These are phyloP conservation scores for Chamaetylas fuelleborni DNA, from an alignment of 2,113 vertebrate genomes.

Conservation along the genomic window DNA sequence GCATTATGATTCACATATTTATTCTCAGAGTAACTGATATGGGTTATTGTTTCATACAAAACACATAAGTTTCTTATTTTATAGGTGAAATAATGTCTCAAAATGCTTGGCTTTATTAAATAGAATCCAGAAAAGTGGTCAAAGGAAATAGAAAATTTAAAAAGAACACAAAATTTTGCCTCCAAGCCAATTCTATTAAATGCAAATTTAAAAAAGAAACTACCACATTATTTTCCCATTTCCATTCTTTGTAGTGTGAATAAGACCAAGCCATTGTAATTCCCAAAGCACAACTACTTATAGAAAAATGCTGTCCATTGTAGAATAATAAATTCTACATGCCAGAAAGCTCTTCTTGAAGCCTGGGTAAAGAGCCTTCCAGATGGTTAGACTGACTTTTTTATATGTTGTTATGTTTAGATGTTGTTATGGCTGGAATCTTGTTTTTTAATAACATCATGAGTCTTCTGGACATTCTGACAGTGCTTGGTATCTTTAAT, in stretches of 20 bases:
- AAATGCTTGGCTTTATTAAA: neutral
- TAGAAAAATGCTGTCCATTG: neutral
- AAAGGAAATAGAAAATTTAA: neutral
- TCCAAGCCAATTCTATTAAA: neutral
- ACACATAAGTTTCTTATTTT: neutral
- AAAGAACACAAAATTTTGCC: neutral
- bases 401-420: neutral
- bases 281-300: neutral
- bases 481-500: neutral
- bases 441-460: neutral
- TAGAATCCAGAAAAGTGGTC: neutral
- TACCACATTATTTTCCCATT: neutral
- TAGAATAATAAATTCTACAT: neutral
- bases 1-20: neutral
- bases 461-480: neutral
- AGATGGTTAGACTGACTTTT: neutral
- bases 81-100: neutral
- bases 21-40: neutral
- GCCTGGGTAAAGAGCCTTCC: neutral
- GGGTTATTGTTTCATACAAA: neutral
- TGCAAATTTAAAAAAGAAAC: neutral
- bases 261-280: neutral
- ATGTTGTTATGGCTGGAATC: neutral
- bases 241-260: neutral
- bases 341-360: neutral